phyloP scores from a whole-genome alignment of 1,140 invertebrate genomes.

The Saxidomus purpurata region DNA sequence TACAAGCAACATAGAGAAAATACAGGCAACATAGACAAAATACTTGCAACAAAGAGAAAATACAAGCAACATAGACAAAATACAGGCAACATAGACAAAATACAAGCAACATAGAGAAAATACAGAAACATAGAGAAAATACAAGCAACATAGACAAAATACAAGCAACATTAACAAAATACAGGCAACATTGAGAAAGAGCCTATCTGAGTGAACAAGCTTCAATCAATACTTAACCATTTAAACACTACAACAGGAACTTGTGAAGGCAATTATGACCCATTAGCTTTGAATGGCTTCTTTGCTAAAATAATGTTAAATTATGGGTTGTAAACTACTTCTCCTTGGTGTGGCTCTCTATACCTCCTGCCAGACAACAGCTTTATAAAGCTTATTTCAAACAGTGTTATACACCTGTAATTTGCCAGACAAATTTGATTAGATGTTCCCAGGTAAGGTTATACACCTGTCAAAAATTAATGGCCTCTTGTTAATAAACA shows the following conservation, averaged over 20 bases:
- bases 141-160: too few species aligned
- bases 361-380: too few species aligned
- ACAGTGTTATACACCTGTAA: not conserved
- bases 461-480: constrained; percentile 13
- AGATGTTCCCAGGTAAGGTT: not conserved
- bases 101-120: too few species aligned
- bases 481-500: constrained; percentile 28
- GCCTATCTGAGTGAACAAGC: not conserved
- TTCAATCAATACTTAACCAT: not conserved
- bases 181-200: too few species aligned
- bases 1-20: too few species aligned
- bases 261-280: not conserved
- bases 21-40: too few species aligned
- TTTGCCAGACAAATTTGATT: not conserved
- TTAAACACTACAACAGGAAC: not conserved
- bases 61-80: too few species aligned
- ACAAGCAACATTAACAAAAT: too few species aligned
- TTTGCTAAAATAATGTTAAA: not conserved
- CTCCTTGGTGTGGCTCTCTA: not conserved
- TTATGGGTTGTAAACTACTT: constrained; percentile 5
- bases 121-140: too few species aligned
- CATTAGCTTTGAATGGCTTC: not conserved
- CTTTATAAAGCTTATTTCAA: not conserved
- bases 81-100: too few species aligned
- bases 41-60: too few species aligned